A percentile compares a stretch with the other conserved stretches of the same genome.
Conservation (phyloP, 2,888 invertebrate species). For the Temnothorax rugatulus region DNA sequence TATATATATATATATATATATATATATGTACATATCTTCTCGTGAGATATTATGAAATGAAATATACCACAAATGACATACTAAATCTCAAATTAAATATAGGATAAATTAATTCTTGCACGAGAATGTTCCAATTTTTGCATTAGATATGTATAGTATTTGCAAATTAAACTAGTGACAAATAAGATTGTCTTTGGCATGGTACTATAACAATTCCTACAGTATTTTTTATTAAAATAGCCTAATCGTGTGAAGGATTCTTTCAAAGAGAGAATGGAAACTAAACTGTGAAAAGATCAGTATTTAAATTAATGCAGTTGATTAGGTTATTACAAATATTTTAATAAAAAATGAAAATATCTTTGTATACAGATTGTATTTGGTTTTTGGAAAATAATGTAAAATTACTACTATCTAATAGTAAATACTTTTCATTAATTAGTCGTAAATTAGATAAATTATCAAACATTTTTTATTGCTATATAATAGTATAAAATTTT, state of each 20-base stretch:
- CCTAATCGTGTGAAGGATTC: neutral
- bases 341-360: conserved; percentile 21
- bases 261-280: neutral
- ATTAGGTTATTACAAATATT: neutral
- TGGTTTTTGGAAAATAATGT: conserved; percentile 10
- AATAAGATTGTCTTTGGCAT: conserved; percentile 21
- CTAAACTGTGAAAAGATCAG: neutral
- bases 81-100: conserved; percentile 17
- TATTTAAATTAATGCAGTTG: conserved; percentile 20
- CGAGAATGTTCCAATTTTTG: conserved; percentile 34
- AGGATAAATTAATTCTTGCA: conserved; percentile 32
- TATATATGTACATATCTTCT: neutral
- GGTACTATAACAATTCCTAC: conserved; percentile 4
- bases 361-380: neutral
- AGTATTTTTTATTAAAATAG: conserved; percentile 30
- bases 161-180: conserved; percentile 26
- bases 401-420: neutral
- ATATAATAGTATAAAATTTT: neutral
- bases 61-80: conserved; percentile 26
- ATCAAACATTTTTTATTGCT: neutral
- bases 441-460: neutral
- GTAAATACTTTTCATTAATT: conserved; percentile 7
- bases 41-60: conserved; percentile 11
- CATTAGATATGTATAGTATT: conserved; percentile 30
- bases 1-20: neutral